Evolutionary conservation across 1,140 invertebrate species (phyloP).

Genomic region (Gryon sp.): DNA sequence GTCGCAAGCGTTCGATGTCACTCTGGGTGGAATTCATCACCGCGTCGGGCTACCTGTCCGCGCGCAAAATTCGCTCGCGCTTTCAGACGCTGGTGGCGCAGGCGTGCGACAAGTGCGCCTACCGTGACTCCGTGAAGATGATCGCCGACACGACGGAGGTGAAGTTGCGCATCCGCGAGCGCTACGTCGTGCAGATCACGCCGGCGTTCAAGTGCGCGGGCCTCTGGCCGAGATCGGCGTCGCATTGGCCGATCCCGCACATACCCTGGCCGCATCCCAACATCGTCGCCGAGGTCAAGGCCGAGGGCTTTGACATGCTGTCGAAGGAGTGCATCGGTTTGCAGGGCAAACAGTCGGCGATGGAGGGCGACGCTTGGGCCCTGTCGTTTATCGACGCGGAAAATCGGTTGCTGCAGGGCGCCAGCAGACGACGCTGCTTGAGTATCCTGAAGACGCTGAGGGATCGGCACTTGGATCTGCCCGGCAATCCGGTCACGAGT

Average conservation of each 20-base stretch:
- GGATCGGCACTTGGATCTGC: slow-evolving; percentile 95
- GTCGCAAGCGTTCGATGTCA: slow-evolving; percentile 96
- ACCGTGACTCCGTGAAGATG: slow-evolving; percentile 96
- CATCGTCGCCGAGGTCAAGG: slow-evolving; percentile 96
- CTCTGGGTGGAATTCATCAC: slow-evolving; percentile 99
- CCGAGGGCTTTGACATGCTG: slow-evolving; percentile 97
- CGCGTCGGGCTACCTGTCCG: slow-evolving; percentile 95
- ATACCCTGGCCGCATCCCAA: slow-evolving; percentile 96
- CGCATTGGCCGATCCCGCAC: slow-evolving; percentile 94
- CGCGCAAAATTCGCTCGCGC: slow-evolving; percentile 94
- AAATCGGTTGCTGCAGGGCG: slow-evolving; percentile 92
- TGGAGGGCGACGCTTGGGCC: slow-evolving; percentile 99
- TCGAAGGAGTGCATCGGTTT: slow-evolving; percentile 93
- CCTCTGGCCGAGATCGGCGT: slow-evolving; percentile 95
- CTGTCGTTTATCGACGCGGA: slow-evolving; percentile 97
- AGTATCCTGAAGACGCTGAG: slow-evolving; percentile 96
- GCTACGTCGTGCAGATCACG: slow-evolving; percentile 95
- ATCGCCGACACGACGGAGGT: slow-evolving; percentile 95
- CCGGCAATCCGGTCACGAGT: slow-evolving; percentile 94
- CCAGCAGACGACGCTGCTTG: slow-evolving; percentile 91
- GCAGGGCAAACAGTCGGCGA: slow-evolving; percentile 95
- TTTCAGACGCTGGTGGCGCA: slow-evolving; percentile 97
- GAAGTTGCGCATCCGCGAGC: slow-evolving; percentile 91
- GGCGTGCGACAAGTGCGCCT: slow-evolving; percentile 95
- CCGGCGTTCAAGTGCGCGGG: slow-evolving; percentile 97